These are phyloP conservation scores for Diorhabda sublineata DNA, from an alignment of 1,140 invertebrate genomes.

Conservation along the genomic window DNA sequence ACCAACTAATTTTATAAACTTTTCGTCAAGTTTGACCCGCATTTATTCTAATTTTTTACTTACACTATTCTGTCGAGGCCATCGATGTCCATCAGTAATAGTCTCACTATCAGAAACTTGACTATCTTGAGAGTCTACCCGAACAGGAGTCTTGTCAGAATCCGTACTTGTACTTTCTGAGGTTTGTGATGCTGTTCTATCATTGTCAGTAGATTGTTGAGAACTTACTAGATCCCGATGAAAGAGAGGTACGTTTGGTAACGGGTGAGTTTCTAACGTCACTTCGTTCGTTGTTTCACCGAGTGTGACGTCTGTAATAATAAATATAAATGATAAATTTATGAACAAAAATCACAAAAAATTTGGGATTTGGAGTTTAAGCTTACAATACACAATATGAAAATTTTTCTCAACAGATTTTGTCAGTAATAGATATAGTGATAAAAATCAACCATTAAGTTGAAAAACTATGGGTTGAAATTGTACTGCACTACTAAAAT, in stretches of 20 bases:
- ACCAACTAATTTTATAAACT: too few relatives aligned
- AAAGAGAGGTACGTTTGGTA: conserved; percentile 42
- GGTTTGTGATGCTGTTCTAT: conserved; percentile 73
- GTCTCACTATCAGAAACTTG: conserved; percentile 63
- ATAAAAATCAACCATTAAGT: too few relatives aligned
- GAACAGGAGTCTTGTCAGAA: conserved; percentile 75
- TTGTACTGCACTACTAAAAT: too few relatives aligned
- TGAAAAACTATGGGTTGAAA: too few relatives aligned
- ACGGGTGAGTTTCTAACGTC: conserved; percentile 55
- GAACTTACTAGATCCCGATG: conserved; percentile 56
- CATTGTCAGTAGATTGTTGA: conserved; percentile 75
- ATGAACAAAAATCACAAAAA: not conserved
- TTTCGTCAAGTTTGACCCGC: too few relatives aligned
- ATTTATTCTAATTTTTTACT: conserved; percentile 37
- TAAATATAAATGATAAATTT: not conserved
- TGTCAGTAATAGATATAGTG: too few relatives aligned
- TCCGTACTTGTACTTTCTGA: conserved; percentile 71
- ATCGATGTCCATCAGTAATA: conserved; percentile 44
- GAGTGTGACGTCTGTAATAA: conserved; percentile 8
- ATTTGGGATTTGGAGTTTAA: not conserved
- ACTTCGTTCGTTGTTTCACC: conserved; percentile 47
- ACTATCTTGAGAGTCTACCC: conserved; percentile 84
- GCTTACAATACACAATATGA: too few relatives aligned
- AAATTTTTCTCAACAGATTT: too few relatives aligned
- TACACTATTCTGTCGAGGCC: conserved; percentile 85